A percentile compares a stretch with the other conserved stretches of the same genome.
Evolutionary conservation across 1,140 invertebrate species (phyloP).

Genomic region (Himalopsyche phryganea): DNA sequence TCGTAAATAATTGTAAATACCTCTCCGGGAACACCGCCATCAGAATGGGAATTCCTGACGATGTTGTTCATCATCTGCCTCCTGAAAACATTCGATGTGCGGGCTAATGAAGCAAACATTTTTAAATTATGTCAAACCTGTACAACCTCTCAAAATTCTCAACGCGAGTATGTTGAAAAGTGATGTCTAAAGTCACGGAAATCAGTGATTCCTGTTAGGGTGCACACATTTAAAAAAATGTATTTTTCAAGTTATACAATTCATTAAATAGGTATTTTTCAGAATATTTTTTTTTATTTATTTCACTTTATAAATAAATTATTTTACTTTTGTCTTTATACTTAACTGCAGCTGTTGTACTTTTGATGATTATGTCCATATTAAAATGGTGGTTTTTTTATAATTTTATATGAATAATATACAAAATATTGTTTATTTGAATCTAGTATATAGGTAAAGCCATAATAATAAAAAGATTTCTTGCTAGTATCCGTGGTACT

Average conservation of each 20-base stretch:
- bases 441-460: too few species aligned
- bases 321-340: too few species aligned
- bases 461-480: too few species aligned
- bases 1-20: constrained; percentile 44
- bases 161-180: neutral
- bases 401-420: too few species aligned
- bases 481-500: too few species aligned
- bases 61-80: constrained; percentile 54
- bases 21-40: constrained; percentile 62
- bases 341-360: too few species aligned
- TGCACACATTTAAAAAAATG: neutral
- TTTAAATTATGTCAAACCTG: constrained; percentile 24
- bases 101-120: constrained; percentile 44
- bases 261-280: neutral
- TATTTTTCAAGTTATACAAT: neutral
- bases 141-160: neutral
- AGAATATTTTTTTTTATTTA: neutral
- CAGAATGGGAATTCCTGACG: constrained; percentile 57
- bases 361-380: too few species aligned
- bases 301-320: too few species aligned
- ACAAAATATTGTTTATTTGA: too few species aligned
- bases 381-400: too few species aligned
- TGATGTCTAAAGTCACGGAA: neutral
- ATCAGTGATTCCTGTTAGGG: neutral
- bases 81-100: constrained; percentile 45